Evolutionary conservation across 2,113 vertebrate species (phyloP), one percentile per base, ranked within the genome.

Genomic region (Sylvietta virens): DNA sequence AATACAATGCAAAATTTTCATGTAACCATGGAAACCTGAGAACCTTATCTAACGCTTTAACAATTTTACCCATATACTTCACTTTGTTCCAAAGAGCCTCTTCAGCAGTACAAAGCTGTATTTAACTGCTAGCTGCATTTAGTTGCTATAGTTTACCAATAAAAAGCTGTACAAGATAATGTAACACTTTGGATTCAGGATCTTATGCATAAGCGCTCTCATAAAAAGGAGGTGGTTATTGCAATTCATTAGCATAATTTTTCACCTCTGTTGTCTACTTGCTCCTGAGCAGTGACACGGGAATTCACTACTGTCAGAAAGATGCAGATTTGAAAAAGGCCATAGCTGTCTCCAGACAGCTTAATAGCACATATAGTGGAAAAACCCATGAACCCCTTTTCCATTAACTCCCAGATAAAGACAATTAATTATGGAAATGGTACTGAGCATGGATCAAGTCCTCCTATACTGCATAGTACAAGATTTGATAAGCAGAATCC

Each of bases 1-100:
- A 42, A 96, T 40, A 94, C 92, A 96, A 96, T 86, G 83, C 90
- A 97, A 97, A 96, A 94, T 92, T 92, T 90, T 81, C 84, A 93
- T 92, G 97, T 98, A 97, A 92, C 98, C 96, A 98, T 98, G 96
- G 97, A 84, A 98, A 98, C 98, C 71, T 31, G 1, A 96, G 88
- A 97, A 96, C 84, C 80, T 96, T 96, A 86, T 93, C 92, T 81
- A 95, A 88, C 1, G 2, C 56, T 94, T 86, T 74, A 92, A 70
- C 92, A 88, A 67, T 92, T 96, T 92, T 88, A 81, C 85, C 93
- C 94, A 97, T 85, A 93, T 64, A 93, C 87, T 97, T 92, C 86
- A 96, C 85, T 71, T 90, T 86, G 71, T 76, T 97, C 81, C 88
- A 92, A 94, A 94, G 85, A 85, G 79, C 50, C 87, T 93, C 93